Base-by-base conservation (phyloP, 2,113 vertebrate genomes). In the Lepus europaeus region DNA sequence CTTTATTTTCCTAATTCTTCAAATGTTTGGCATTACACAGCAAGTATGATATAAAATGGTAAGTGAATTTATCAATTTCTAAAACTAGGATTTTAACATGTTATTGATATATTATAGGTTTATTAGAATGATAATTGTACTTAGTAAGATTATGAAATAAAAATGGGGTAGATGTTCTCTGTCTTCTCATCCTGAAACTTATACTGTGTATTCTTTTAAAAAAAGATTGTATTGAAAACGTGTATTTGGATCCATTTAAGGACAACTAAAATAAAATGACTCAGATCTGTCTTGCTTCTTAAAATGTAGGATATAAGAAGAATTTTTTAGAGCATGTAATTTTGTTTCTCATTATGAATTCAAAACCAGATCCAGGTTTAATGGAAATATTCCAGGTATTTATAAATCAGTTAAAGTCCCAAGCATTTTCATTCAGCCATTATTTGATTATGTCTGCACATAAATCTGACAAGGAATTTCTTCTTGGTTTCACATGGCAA, bases 381-480 rank as follows among this genome's bases (percentile, higher is more conserved):
- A 33, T 93, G 86, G 59, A 76, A 93, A 69, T 90, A 81, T 73
- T 90, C 82, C 20, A 84, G n/a, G 6, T 93, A 68, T 90, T 93
- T 85, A 76, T 93, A 94, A 92, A 73, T 90, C 51, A 49, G 33
- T 74, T 84, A 39, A 76, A 33, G 27, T 85, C 49, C 10, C 77
- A 36, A 31, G 45, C 66, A 13, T 39, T 89, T 74, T 17, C 20
- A 78, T 59, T 93, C n/a, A 93, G 19, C 56, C 68, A 45, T 93
- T 73, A 69, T 78, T 95, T 81, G 33, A 92, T 94, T 91, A 70
- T 89, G 31, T 95, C 74, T 82, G 56, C 39, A 88, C 56, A 66
- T 61, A 79, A 74, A 89, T 92, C 87, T 83, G 74, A 83, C 78
- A 82, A 86, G 51, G 9, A 49, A 33, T 94, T 97, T 95, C 68